Percentiles rank a stretch among this genome's conserved stretches.
phyloP scores from a whole-genome alignment of 2,113 vertebrate species.

The Zeus faber region DNA sequence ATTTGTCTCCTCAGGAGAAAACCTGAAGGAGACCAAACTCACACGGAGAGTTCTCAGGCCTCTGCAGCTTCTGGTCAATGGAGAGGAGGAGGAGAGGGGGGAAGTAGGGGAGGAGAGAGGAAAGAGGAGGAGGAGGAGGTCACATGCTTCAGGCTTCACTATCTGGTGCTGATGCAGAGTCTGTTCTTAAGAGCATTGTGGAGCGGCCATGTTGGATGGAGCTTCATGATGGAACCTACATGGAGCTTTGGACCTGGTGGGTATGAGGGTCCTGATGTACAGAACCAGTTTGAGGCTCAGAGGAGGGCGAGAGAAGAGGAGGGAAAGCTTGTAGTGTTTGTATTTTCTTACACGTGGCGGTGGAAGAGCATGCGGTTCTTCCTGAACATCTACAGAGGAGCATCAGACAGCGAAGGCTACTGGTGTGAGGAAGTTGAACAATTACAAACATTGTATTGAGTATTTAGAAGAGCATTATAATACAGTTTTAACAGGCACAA shows the following conservation, averaged over 20 bases:
- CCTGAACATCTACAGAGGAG: too few species aligned
- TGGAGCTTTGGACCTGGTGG: background rate
- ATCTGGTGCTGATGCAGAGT: too few species aligned
- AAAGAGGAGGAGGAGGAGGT: background rate
- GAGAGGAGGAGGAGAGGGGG: background rate
- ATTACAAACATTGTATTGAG: background rate
- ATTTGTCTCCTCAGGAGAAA: conserved; percentile 50
- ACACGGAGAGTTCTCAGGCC: conserved; percentile 41
- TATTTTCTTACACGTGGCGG: too few species aligned
- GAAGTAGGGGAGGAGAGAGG: background rate
- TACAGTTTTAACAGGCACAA: background rate
- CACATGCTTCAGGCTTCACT: background rate
- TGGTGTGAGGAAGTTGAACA: background rate
- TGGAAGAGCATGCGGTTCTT: too few species aligned
- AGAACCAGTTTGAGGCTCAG: too few species aligned
- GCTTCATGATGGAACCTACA: background rate
- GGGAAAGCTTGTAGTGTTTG: too few species aligned
- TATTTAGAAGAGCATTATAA: background rate
- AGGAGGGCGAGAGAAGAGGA: too few species aligned
- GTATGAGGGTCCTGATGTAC: too few species aligned
- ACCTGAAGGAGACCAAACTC: conserved; percentile 27
- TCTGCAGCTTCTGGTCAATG: conserved; percentile 41
- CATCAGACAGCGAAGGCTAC: conserved; percentile 25
- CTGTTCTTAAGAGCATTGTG: too few species aligned
- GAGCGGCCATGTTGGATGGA: too few species aligned